Conservation (phyloP, 1,140 invertebrate genomes). For the Nautilus pompilius region DNA sequence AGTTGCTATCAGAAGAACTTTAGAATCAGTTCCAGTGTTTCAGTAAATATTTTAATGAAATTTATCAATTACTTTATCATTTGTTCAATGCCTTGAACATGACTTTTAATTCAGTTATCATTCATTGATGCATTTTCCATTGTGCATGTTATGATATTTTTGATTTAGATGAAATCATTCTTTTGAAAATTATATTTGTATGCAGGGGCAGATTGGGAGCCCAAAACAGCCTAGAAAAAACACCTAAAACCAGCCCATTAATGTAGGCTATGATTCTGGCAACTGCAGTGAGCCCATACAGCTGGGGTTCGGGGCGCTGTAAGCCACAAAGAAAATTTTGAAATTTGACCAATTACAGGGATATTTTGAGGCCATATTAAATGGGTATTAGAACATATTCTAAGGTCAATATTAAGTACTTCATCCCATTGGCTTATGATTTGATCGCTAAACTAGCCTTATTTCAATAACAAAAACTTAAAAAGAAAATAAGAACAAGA, state of each 20-base stretch:
- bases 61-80: no score
- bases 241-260: background rate
- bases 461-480: background rate
- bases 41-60: no score
- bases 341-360: background rate
- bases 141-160: no score
- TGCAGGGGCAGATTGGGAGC: no score
- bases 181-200: no score
- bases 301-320: background rate
- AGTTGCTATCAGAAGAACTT: no score
- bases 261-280: background rate
- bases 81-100: no score
- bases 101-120: no score
- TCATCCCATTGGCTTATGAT: background rate
- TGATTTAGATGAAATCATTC: no score
- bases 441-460: background rate
- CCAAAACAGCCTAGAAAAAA: no score
- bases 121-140: no score
- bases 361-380: background rate
- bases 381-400: background rate
- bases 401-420: background rate
- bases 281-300: background rate
- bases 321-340: background rate
- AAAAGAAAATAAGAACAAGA: background rate
- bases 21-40: no score